Evolutionary conservation across 2,113 vertebrate species (phyloP), one percentile per base, ranked within the genome.

Genomic region (Otus sunia): DNA sequence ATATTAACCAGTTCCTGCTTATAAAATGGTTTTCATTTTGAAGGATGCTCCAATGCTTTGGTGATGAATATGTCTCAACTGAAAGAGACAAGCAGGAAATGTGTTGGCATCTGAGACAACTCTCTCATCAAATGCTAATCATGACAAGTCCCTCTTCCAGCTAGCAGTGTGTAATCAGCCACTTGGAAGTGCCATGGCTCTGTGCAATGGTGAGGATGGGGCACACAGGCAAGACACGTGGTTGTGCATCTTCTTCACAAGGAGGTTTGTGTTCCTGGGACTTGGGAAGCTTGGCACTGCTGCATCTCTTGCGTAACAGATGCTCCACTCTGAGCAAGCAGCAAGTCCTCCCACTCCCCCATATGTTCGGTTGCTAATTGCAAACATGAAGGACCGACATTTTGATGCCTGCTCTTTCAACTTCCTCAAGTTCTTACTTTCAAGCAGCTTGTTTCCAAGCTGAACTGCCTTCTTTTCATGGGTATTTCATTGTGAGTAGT

Each of bases 181-280:
- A 29, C 45, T 67, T 63, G 5, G 25, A 62, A 66, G n/a, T 45
- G 69, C 39, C 3, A 2, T 9, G n/a, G 73, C 25, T 71, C 27
- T 3, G 5, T 37, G 53, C 18, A 45, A 12, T 1, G 0, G 32
- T 22, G 34, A 75, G 66, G 43, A 56, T 5, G 11, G 13, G 60
- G 6, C 20, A 60, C 1, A 2, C 11, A 36, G 27, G 39, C 39
- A 52, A 68, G 53, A 32, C 23, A 37, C 1, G 0, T 4, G 2
- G 34, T 6, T 55, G 53, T 52, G 50, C 37, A 32, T 56, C 76
- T 56, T 64, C 39, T 73, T 50, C 47, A 13, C 71, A 62, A 67
- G 34, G 56, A 95, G 18, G 5, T 62, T 53, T 77, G 19, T 90
- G n/a, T 81, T 68, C 91, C 60, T 74, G 36, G 41, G 11, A 41